Conservation (phyloP, 2,888 invertebrate genomes). For the Tryphoninae sp. region DNA sequence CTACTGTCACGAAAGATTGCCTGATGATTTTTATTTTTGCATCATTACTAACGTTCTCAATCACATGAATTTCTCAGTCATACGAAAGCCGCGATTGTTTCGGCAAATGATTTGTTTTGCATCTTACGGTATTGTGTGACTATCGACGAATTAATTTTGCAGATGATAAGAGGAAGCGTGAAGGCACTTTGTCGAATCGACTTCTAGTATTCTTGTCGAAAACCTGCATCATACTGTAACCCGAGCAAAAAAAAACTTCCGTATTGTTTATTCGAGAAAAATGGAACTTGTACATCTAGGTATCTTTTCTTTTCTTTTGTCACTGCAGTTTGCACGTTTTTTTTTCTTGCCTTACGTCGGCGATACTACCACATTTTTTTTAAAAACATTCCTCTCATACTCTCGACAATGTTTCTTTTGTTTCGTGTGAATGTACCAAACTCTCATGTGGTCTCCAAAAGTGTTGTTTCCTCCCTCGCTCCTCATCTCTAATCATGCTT, state of each 20-base stretch:
- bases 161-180: slow-evolving; percentile 74
- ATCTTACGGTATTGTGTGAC: slow-evolving; percentile 44
- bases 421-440: background rate
- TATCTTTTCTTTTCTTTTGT: slow-evolving; percentile 59
- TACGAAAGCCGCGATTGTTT: slow-evolving; percentile 11
- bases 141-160: slow-evolving; percentile 70
- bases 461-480: slow-evolving; percentile 11
- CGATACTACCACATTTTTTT: slow-evolving; percentile 39
- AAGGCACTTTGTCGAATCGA: slow-evolving; percentile 74
- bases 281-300: slow-evolving; percentile 62
- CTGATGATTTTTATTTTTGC: slow-evolving; percentile 52
- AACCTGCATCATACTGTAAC: slow-evolving; percentile 76
- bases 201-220: slow-evolving; percentile 76
- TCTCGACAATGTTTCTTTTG: background rate
- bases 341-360: slow-evolving; percentile 15
- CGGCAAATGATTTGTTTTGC: slow-evolving; percentile 11
- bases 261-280: slow-evolving; percentile 64
- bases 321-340: slow-evolving; percentile 48
- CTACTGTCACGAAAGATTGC: slow-evolving; percentile 48
- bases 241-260: slow-evolving; percentile 46
- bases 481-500: background rate
- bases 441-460: background rate
- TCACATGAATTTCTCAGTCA: background rate
- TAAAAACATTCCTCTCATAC: background rate
- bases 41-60: slow-evolving; percentile 41